Base-by-base conservation (phyloP, 2,113 vertebrate genomes). In the Spilogale gracilis region DNA sequence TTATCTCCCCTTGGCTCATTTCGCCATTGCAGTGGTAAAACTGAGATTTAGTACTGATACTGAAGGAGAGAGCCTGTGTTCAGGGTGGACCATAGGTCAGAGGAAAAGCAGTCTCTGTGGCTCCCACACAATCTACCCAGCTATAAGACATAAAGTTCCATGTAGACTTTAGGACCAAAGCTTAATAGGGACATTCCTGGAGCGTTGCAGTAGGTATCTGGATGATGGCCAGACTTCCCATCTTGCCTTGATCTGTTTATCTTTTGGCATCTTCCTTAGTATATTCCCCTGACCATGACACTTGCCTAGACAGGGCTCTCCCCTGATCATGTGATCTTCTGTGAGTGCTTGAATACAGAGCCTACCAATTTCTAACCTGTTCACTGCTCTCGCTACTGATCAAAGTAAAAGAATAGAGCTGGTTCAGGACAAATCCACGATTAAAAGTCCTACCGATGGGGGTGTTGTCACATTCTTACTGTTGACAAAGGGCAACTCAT, bases 271-370 rank as follows among this genome's bases (percentile, higher is more conserved):
- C 30, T 69, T 54, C 23, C 25, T 95, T 86, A 52, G 67, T 82
- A 6, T 80, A 58, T 69, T 79, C 67, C 80, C 87, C 30, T 94
- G 74, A 94, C 82, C 6, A 50, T 25, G 80, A 60, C 32, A 38
- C 54, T 61, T 54, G 56, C 61, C 61, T 65, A 78, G 71, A 63
- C 95, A 94, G 60, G 67, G 52, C 60, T 96, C 91, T 80, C 23
- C 67, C 65, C 13, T 50, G 13, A 60, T 48, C 88, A 13, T 20
- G 58, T 78, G 67, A 88, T 63, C 76, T 89, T 74, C 67, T 82
- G 10, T 90, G 95, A 86, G 78, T 65, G 60, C 84, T 83, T 94
- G 90, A 83, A 27, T 61, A 43, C 74, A 92, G 93, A 80, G 74
- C 20, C 84, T 90, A 85, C 69, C 81, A 58, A 93, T 52, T 88